A percentile compares a stretch with the other conserved stretches of the same genome.
phyloP scores from a whole-genome alignment of 2,888 invertebrate genomes.

The Liodrosophila aerea region DNA sequence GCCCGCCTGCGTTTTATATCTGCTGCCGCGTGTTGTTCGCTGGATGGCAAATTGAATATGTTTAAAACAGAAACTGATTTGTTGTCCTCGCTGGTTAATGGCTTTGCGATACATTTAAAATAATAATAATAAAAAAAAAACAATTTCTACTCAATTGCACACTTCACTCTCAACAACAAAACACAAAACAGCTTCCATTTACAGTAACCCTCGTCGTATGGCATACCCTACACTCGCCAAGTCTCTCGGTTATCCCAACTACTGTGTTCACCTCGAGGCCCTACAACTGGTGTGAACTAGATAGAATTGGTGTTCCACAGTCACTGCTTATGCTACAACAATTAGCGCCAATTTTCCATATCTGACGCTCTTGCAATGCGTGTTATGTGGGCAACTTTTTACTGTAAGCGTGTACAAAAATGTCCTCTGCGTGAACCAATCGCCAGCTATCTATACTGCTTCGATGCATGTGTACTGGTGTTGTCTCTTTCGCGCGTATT shows the following conservation, averaged over 20 bases:
- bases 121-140: slow-evolving; percentile 33
- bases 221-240: slow-evolving; percentile 37
- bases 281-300: not conserved
- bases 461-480: slow-evolving; percentile 42
- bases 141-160: slow-evolving; percentile 68
- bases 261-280: not conserved
- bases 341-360: too few relatives aligned
- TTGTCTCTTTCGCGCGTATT: slow-evolving; percentile 38
- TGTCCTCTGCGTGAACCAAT: not conserved
- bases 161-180: slow-evolving; percentile 72
- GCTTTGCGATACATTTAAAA: slow-evolving; percentile 63
- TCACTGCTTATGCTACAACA: too few relatives aligned
- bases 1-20: slow-evolving; percentile 23
- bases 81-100: slow-evolving; percentile 35
- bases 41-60: slow-evolving; percentile 32
- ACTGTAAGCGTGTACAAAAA: slow-evolving; percentile 34
- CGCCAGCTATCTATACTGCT: slow-evolving; percentile 61
- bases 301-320: too few relatives aligned
- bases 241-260: slow-evolving; percentile 2
- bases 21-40: slow-evolving; percentile 6
- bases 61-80: slow-evolving; percentile 31
- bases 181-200: slow-evolving; percentile 69
- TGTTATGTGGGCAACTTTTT: too few relatives aligned
- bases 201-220: slow-evolving; percentile 69
- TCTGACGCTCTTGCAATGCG: too few relatives aligned